Evolutionary conservation across 1,140 invertebrate genomes (phyloP).

Genomic region (Tribolium castaneum): DNA sequence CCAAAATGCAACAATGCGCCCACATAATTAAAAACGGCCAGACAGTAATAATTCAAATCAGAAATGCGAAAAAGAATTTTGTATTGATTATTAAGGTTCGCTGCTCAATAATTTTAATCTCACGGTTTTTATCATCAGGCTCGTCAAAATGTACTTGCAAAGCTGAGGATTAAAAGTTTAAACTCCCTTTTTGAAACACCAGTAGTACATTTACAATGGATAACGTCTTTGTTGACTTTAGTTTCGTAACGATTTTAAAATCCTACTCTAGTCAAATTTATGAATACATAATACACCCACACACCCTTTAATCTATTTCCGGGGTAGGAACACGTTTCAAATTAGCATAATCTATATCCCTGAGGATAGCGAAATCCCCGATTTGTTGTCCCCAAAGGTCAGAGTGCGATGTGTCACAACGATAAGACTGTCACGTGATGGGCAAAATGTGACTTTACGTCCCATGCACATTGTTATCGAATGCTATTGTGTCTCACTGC

Average conservation of each 20-base stretch:
- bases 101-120: background rate
- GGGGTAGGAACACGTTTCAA: background rate
- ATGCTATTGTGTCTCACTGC: background rate
- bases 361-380: background rate
- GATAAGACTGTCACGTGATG: conserved; percentile 15
- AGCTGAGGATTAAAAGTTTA: background rate
- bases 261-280: background rate
- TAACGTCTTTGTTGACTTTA: background rate
- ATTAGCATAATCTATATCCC: conserved; percentile 26
- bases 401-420: background rate
- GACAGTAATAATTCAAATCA: background rate
- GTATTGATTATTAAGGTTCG: background rate
- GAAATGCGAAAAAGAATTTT: background rate
- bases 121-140: background rate
- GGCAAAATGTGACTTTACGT: conserved; percentile 13
- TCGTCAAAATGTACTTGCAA: background rate
- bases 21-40: background rate
- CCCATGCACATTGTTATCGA: conserved; percentile 1
- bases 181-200: background rate
- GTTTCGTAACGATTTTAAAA: background rate
- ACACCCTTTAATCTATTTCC: background rate
- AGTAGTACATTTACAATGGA: background rate
- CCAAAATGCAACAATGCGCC: background rate
- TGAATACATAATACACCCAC: background rate
- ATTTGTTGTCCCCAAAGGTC: conserved; percentile 8